phyloP scores from a whole-genome alignment of 2,797 vertebrate genomes.

The Ispidina picta region DNA sequence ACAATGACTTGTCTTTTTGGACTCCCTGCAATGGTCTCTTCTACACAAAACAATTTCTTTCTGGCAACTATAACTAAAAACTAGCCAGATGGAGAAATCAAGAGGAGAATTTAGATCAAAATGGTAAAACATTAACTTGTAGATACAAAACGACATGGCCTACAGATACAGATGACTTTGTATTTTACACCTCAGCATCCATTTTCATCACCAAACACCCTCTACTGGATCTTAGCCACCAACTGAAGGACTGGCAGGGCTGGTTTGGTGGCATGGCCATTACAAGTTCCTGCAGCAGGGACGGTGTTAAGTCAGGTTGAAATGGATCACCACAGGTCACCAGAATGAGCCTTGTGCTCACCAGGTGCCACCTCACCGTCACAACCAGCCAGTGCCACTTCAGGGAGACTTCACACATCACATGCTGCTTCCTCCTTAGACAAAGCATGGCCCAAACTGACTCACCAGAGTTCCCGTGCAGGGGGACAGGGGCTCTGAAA shows the following conservation, averaged over 20 bases:
- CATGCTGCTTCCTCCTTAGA: not conserved
- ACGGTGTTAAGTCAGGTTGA: not conserved
- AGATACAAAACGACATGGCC: not conserved
- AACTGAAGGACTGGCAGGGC: not conserved
- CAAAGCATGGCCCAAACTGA: not conserved
- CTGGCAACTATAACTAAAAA: not conserved
- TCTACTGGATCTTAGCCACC: accelerated
- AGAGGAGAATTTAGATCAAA: not conserved
- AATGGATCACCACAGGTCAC: not conserved
- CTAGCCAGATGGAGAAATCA: not conserved
- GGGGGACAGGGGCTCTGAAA: not conserved
- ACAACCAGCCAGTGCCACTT: not conserved
- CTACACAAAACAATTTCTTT: not conserved
- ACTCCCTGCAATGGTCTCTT: not conserved
- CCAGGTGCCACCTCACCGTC: not conserved
- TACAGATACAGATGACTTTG: not conserved
- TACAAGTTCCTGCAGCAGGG: not conserved
- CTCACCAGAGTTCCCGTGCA: accelerated
- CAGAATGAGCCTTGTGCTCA: not conserved
- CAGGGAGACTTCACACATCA: accelerated
- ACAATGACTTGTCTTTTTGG: not conserved
- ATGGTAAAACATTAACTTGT: not conserved
- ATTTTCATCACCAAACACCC: not conserved
- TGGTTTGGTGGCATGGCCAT: accelerated
- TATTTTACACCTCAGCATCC: not conserved